Base-by-base conservation (phyloP, 2,888 invertebrate genomes). In the Plagiodera versicolora region DNA sequence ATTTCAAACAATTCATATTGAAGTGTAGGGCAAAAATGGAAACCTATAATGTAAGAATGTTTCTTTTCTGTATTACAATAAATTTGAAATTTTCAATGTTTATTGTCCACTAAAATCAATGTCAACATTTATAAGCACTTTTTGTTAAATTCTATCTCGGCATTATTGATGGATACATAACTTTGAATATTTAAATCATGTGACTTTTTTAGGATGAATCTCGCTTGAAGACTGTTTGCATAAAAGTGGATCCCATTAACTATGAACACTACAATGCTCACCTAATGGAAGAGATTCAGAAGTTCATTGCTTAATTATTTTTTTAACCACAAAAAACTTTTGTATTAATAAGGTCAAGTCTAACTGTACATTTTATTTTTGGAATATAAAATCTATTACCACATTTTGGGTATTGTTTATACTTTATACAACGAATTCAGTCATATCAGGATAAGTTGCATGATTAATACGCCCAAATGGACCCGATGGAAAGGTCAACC, bases 1-100 rank as follows among this genome's bases (percentile, higher is more conserved):
- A 88, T 69, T 97, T 98, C 79, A 89, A 87, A 74, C 86, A 88
- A 0, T 94, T 87, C 74, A 83, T 91, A 28, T 92, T 97, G 77
- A 93, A 91, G 78, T 83, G 97, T 70, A 84, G 96, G 59, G 89
- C 92, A 30, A 95, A 94, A 81, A 86, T 92, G 82, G 98, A 99
- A 81, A 90, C 87, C 10, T 99, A 89, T 77, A 96, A 94, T 77
- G 96, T 94, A 81, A 86, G 69, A 58, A 44, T 16, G 10, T 10
- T 24, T 14, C 55, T 24, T 3, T 24, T 24, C 6, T 24, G n/a
- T n/a, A n/a, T n/a, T n/a, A n/a, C n/a, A n/a, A n/a, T n/a, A n/a
- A n/a, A n/a, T n/a, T n/a, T n/a, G n/a, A n/a, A n/a, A n/a, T n/a
- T n/a, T n/a, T n/a, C n/a, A n/a, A n/a, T n/a, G n/a, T n/a, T n/a